phyloP scores from a whole-genome alignment of 1,140 invertebrate genomes.

The Drosophila ironensis region DNA sequence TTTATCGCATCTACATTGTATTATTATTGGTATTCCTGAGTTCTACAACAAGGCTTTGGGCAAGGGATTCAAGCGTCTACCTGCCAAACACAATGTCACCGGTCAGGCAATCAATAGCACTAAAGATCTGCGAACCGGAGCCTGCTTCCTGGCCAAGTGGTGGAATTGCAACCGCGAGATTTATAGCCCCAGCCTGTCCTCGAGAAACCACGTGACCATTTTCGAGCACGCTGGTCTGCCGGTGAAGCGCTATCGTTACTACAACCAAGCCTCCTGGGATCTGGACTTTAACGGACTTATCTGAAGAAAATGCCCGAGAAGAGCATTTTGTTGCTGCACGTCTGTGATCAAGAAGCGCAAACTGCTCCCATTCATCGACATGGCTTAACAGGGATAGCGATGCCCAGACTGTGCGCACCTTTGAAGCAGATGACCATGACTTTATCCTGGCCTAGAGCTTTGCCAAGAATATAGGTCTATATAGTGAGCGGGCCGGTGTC shows the following conservation, averaged over 20 bases:
- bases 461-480: conserved; percentile 99
- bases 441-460: conserved; percentile 97
- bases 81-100: conserved; percentile 87
- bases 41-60: conserved; percentile 88
- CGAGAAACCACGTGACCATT: conserved; percentile 98
- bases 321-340: conserved; percentile 96
- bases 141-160: conserved; percentile 93
- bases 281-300: conserved; percentile 96
- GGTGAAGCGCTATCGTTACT: conserved; percentile 97
- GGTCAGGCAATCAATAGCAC: conserved; percentile 97
- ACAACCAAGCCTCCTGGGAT: conserved; percentile 96
- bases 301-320: conserved; percentile 86
- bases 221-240: conserved; percentile 94
- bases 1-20: too few species aligned
- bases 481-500: conserved; percentile 96
- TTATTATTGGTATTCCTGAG: conserved; percentile 92
- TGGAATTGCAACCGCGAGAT: conserved; percentile 93
- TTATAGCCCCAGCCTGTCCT: conserved; percentile 97
- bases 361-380: conserved; percentile 99
- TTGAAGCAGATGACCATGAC: conserved; percentile 96
- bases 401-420: conserved; percentile 94
- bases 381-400: conserved; percentile 99
- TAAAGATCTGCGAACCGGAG: conserved; percentile 96
- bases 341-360: conserved; percentile 93
- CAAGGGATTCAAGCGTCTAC: conserved; percentile 85